Percentiles rank a stretch among this genome's conserved stretches.
phyloP scores from a whole-genome alignment of 2,797 vertebrate genomes.

The Chelon labrosus region DNA sequence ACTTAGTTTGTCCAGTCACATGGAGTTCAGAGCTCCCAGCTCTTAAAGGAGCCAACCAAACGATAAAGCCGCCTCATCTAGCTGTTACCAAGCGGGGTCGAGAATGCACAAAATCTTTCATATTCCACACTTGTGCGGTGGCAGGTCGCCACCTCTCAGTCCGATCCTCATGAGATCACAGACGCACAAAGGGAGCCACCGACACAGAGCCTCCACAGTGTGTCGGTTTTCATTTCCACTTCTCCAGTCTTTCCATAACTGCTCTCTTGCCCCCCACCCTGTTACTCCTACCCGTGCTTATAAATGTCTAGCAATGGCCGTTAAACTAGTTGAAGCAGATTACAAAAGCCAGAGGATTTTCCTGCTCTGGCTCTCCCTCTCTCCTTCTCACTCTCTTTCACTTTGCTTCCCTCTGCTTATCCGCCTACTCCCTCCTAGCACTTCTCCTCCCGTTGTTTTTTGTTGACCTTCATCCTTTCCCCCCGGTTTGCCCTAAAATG shows the following conservation, averaged over 20 bases:
- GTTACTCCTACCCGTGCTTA: constrained; percentile 67
- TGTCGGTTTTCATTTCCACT: constrained; percentile 73
- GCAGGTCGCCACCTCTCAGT: constrained; percentile 18
- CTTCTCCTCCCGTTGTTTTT: constrained; percentile 17
- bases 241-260: constrained; percentile 60
- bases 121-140: constrained; percentile 15
- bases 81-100: constrained; percentile 14
- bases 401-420: constrained; percentile 22
- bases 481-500: constrained; percentile 55
- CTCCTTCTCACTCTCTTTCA: constrained; percentile 20
- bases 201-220: constrained; percentile 46
- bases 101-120: constrained; percentile 40
- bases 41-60: constrained; percentile 57
- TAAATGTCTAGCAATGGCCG: constrained; percentile 74
- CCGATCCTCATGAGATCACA: constrained; percentile 10
- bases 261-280: constrained; percentile 43
- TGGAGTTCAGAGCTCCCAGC: constrained; percentile 46
- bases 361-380: constrained; percentile 24
- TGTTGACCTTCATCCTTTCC: constrained; percentile 56
- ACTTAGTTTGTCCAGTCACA: constrained; percentile 61
- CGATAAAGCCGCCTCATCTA: constrained; percentile 45
- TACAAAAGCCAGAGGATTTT: constrained; percentile 74
- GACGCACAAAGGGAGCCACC: constrained; percentile 49
- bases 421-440: constrained; percentile 9
- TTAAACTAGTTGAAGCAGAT: constrained; percentile 73